These are phyloP conservation scores for Amphiprion clarkii DNA, from an alignment of 2,797 vertebrate species.

Conservation along the genomic window DNA sequence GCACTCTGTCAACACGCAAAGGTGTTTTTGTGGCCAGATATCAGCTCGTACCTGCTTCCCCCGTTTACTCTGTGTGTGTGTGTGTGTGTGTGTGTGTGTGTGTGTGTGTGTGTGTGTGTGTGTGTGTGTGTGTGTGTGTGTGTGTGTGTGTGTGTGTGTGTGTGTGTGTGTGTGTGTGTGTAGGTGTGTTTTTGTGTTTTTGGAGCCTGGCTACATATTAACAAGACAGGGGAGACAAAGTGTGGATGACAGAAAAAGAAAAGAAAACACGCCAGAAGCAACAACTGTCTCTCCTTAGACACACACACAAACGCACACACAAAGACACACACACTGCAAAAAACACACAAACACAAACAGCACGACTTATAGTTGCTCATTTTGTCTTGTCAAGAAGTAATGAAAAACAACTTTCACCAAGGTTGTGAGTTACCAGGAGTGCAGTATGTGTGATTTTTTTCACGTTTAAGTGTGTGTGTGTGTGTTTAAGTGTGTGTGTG, in stretches of 20 bases:
- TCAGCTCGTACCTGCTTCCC: slow-evolving; percentile 7
- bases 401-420: not conserved
- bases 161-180: slow-evolving; percentile 6
- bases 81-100: slow-evolving; percentile 4
- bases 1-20: not conserved
- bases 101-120: slow-evolving; percentile 5
- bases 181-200: not conserved
- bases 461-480: too few species aligned
- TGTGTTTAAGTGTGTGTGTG: too few species aligned
- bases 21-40: slow-evolving; percentile 9
- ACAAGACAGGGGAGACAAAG: slow-evolving; percentile 3
- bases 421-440: too few species aligned
- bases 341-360: not conserved
- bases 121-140: slow-evolving; percentile 3
- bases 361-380: not conserved
- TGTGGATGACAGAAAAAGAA: slow-evolving; percentile 8
- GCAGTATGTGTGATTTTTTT: too few species aligned
- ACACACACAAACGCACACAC: not conserved
- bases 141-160: not conserved
- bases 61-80: slow-evolving; percentile 15
- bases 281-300: not conserved
- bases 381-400: not conserved
- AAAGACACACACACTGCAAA: not conserved
- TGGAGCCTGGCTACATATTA: slow-evolving; percentile 2
- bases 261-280: not conserved